phyloP scores from a whole-genome alignment of 2,797 vertebrate species.

The Leuciscus waleckii region DNA sequence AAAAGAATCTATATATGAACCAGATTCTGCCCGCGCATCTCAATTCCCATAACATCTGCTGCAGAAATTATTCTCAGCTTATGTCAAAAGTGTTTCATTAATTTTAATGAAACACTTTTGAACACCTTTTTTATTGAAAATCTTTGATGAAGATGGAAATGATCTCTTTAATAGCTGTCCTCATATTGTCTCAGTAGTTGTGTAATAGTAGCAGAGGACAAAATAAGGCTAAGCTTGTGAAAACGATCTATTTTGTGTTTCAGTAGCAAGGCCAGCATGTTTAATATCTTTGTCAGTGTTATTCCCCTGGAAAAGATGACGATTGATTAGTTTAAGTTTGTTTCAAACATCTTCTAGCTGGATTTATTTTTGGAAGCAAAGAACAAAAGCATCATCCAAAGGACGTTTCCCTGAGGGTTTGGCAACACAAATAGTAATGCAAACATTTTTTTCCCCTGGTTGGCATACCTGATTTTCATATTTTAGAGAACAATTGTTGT shows the following conservation, averaged over 20 bases:
- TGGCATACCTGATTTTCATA: not conserved
- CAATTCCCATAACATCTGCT: constrained; percentile 2
- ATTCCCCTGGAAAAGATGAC: not conserved
- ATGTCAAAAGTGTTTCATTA: not conserved
- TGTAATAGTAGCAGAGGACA: constrained; percentile 3
- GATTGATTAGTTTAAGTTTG: not conserved
- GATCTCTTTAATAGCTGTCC: not conserved
- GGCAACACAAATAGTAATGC: constrained; percentile 23
- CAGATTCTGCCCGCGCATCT: not conserved
- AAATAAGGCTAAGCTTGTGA: constrained; percentile 6
- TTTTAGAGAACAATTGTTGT: not conserved
- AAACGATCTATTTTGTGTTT: not conserved
- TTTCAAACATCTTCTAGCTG: not conserved
- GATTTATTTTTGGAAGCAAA: constrained; percentile 17
- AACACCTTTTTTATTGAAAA: not conserved
- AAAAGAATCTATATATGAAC: constrained; percentile 7
- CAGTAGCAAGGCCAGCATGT: not conserved
- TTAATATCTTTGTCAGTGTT: not conserved
- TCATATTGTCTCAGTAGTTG: not conserved
- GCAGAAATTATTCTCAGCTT: not conserved
- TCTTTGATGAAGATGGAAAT: not conserved
- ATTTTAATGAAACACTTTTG: constrained; percentile 3
- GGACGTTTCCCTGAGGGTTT: not conserved
- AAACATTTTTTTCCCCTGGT: not conserved
- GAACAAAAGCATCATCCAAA: not conserved